A percentile compares a stretch with the other conserved stretches of the same genome.
These are phyloP conservation scores for Temnothorax curvispinosus DNA, from an alignment of 1,140 invertebrate genomes.

Conservation along the genomic window DNA sequence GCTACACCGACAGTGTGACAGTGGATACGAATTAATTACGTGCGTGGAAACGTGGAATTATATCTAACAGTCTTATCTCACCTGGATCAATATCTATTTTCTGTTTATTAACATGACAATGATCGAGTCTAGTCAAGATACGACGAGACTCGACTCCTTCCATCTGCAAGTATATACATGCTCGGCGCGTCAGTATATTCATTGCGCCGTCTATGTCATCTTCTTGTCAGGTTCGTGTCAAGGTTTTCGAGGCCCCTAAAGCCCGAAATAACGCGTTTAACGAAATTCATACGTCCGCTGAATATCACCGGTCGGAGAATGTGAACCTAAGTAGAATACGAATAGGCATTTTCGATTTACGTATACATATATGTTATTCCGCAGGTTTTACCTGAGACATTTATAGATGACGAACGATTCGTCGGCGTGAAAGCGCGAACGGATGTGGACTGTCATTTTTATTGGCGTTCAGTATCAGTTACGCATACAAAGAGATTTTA, in stretches of 20 bases:
- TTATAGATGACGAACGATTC: conserved; percentile 11
- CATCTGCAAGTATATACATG: conserved; percentile 64
- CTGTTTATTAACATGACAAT: conserved; percentile 70
- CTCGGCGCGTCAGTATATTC: conserved; percentile 68
- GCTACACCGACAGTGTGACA: background rate
- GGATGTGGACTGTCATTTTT: conserved; percentile 4
- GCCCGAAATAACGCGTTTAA: background rate
- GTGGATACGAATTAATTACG: background rate
- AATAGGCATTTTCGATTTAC: background rate
- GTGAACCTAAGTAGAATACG: background rate
- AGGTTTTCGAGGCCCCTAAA: conserved; percentile 40
- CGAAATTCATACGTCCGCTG: background rate
- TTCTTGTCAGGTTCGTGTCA: conserved; percentile 74
- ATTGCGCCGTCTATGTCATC: conserved; percentile 73
- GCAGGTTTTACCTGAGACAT: background rate
- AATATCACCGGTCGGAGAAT: background rate
- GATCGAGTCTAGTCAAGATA: conserved; percentile 50
- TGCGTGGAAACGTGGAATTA: background rate
- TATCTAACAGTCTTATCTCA: background rate
- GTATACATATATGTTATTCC: background rate
- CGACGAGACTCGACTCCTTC: conserved; percentile 52
- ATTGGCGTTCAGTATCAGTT: background rate
- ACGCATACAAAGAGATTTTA: background rate
- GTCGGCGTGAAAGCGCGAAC: conserved; percentile 17
- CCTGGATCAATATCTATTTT: conserved; percentile 24